phyloP scores from a whole-genome alignment of 2,888 invertebrate genomes.

The Colletes collaris region DNA sequence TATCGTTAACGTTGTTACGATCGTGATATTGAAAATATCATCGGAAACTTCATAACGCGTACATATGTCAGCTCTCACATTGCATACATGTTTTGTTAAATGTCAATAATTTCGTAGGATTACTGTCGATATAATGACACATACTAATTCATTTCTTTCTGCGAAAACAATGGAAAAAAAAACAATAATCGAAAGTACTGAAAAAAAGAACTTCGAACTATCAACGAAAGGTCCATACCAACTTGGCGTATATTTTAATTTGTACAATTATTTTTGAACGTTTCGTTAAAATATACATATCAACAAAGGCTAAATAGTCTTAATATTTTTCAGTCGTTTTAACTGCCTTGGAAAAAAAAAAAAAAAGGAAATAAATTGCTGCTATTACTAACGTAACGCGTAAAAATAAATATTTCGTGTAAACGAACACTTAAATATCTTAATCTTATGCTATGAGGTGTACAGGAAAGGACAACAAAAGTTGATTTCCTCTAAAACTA shows the following conservation, averaged over 20 bases:
- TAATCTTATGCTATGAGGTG: neutral
- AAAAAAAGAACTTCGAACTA: neutral
- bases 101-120: constrained; percentile 36
- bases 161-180: neutral
- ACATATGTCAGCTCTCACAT: constrained; percentile 54
- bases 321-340: constrained; percentile 13
- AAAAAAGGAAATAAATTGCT: neutral
- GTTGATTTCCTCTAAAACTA: constrained; percentile 3
- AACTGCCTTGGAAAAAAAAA: neutral
- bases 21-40: constrained; percentile 34
- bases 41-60: constrained; percentile 35
- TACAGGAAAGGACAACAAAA: constrained; percentile 9
- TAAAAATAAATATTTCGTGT: constrained; percentile 7
- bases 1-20: neutral
- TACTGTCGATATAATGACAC: constrained; percentile 18
- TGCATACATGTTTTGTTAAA: constrained; percentile 44
- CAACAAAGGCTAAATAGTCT: neutral
- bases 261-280: constrained; percentile 10
- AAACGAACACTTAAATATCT: constrained; percentile 19
- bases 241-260: constrained; percentile 16
- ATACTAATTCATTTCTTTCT: constrained; percentile 25
- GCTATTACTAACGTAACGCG: neutral
- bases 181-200: constrained; percentile 4
- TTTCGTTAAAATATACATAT: constrained; percentile 4
- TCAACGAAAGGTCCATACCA: constrained; percentile 2